These are phyloP conservation scores for Prenolepis imparis DNA, from an alignment of 2,888 invertebrate genomes.

Conservation along the genomic window DNA sequence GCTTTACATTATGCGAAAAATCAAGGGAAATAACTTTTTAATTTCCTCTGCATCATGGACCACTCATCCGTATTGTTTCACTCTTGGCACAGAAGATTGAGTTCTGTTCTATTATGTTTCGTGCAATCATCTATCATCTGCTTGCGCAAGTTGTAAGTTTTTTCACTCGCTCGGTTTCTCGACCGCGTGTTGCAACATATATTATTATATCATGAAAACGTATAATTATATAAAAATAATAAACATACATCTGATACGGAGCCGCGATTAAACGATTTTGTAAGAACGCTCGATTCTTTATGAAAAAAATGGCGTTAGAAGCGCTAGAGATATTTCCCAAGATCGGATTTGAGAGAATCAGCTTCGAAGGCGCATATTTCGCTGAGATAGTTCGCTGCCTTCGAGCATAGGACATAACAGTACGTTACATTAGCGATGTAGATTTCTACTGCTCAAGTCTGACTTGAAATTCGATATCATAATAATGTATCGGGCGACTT, in stretches of 20 bases:
- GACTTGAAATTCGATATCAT: conserved; percentile 44
- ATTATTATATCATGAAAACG: conserved; percentile 31
- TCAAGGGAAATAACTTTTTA: conserved; percentile 47
- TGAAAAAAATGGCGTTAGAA: background rate
- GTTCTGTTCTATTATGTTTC: conserved; percentile 34
- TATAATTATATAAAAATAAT: conserved; percentile 29
- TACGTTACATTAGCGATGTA: background rate
- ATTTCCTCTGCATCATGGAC: conserved; percentile 30
- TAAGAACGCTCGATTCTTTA: background rate
- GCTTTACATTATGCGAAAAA: conserved; percentile 32
- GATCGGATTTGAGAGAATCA: conserved; percentile 5
- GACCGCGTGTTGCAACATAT: conserved; percentile 42
- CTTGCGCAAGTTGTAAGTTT: conserved; percentile 26
- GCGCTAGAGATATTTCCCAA: background rate
- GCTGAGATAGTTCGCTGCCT: background rate
- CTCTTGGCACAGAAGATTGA: conserved; percentile 37
- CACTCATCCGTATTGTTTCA: conserved; percentile 35
- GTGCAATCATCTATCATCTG: conserved; percentile 47
- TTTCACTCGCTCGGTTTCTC: conserved; percentile 31
- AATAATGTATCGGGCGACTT: conserved; percentile 55
- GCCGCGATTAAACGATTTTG: background rate
- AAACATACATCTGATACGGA: background rate
- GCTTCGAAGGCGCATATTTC: background rate
- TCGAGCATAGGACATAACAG: background rate
- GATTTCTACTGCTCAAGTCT: background rate